Evolutionary conservation across 2,113 vertebrate genomes (phyloP).

Genomic region (Hassar affinis): DNA sequence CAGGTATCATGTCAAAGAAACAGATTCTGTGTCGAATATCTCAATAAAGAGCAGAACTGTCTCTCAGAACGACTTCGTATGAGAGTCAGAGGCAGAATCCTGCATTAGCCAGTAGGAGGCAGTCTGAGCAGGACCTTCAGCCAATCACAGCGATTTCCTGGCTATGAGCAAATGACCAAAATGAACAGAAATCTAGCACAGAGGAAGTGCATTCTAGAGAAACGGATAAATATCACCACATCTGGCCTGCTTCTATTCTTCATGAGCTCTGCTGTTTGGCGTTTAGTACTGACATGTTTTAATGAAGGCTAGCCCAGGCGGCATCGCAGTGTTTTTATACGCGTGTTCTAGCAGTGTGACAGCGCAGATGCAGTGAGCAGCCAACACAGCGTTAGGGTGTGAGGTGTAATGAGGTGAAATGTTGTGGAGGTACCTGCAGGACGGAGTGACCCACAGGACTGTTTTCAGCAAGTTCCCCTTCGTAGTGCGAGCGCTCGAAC

Average conservation of each 20-base stretch:
- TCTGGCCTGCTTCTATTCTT: neutral
- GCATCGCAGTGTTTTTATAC: neutral
- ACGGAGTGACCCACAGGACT: conserved; percentile 90
- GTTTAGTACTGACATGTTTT: neutral
- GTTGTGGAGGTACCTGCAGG: conserved; percentile 78
- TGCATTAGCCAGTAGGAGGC: neutral
- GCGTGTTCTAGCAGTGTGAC: neutral
- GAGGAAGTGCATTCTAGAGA: neutral
- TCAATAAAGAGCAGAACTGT: neutral
- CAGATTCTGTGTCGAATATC: neutral
- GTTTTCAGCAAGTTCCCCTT: conserved; percentile 89
- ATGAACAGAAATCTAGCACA: neutral
- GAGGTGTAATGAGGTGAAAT: neutral
- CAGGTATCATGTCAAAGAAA: no score
- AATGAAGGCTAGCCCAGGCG: neutral
- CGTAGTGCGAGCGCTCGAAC: conserved; percentile 86
- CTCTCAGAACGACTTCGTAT: neutral
- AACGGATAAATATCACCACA: neutral
- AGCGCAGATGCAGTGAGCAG: no score
- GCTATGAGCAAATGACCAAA: neutral
- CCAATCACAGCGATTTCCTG: neutral
- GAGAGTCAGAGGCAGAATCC: neutral
- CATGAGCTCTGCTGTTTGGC: no score
- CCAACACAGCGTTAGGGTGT: no score
- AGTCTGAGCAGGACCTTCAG: neutral